Conservation (phyloP, 2,113 vertebrate species). For the Carassius auratus region DNA sequence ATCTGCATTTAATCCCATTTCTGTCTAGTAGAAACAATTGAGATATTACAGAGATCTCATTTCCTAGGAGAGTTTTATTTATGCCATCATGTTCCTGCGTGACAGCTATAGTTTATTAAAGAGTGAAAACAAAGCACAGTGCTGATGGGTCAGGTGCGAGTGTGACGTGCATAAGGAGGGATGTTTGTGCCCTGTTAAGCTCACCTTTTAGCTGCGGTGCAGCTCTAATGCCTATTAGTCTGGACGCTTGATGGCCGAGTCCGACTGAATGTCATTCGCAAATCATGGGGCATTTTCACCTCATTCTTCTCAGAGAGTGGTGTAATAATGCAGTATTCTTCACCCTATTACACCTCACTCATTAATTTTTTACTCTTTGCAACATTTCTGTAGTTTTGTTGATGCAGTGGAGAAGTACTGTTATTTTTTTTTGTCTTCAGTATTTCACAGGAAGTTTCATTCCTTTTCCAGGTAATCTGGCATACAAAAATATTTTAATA, state of each 20-base stretch:
- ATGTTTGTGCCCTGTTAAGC: conserved; percentile 43
- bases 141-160: too few species aligned
- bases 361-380: conserved; percentile 1
- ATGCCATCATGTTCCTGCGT: conserved; percentile 27
- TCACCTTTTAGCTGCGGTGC: conserved; percentile 19
- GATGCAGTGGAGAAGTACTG: neutral
- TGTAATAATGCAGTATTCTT: conserved; percentile 20
- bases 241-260: conserved; percentile 3
- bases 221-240: conserved; percentile 16
- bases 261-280: conserved; percentile 28
- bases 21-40: neutral
- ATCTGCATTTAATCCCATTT: conserved; percentile 10
- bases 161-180: conserved; percentile 8
- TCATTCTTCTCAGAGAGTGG: neutral
- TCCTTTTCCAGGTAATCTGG: neutral
- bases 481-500: neutral
- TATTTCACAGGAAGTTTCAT: neutral
- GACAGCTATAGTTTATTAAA: conserved; percentile 44
- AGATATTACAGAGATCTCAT: conserved; percentile 2
- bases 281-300: conserved; percentile 10
- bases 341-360: neutral
- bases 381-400: neutral
- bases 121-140: conserved; percentile 27
- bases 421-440: neutral
- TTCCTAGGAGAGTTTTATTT: conserved; percentile 27